Base-by-base conservation (phyloP, 2,113 vertebrate species). In the Chaetops frenatus region DNA sequence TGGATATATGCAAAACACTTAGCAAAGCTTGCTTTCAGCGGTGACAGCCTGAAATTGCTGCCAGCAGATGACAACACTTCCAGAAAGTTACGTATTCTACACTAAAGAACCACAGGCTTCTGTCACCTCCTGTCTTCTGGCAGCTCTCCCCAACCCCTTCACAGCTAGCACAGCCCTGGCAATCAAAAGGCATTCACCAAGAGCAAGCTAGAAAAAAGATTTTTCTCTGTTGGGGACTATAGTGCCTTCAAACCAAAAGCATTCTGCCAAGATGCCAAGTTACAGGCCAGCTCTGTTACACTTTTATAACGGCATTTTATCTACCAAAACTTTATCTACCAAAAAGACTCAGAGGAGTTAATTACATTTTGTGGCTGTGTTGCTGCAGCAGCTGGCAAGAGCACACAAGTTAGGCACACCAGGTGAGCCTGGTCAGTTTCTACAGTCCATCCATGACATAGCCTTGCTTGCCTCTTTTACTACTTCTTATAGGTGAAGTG, bases 401-500 rank as follows among this genome's bases (percentile, higher is more conserved):
- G 8, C 15, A n/a, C 19, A 24, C 11, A 42, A 15, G 50, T 85
- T 20, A 25, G 36, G 15, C 9, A 76, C 21, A 51, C 9, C 10
- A 12, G 9, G 7, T 58, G 8, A 82, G 16, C 22, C 45, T 31
- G 20, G 9, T 20, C 17, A 28, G 47, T 81, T 85, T 85, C 54
- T 60, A n/a, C 14, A 67, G 17, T 14, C 29, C 9, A 47, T n/a
- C 16, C 12, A 16, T 19, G 20, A 31, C n/a, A 50, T 1, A 47
- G 15, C 27, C n/a, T 17, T 69, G 15, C 29, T 38, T 66, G 18
- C 36, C 57, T 53, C 53, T 83, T 87, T n/a, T 33, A 48, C 47
- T 72, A 1, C 7, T 65, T 35, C 4, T 45, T 44, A 62, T 2
- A 4, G 11, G 10, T 2, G 1, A 29, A 18, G 7, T 19, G 10